Evolutionary conservation across 2,113 vertebrate species (phyloP).

Genomic region (Misgurnus mizolepis): DNA sequence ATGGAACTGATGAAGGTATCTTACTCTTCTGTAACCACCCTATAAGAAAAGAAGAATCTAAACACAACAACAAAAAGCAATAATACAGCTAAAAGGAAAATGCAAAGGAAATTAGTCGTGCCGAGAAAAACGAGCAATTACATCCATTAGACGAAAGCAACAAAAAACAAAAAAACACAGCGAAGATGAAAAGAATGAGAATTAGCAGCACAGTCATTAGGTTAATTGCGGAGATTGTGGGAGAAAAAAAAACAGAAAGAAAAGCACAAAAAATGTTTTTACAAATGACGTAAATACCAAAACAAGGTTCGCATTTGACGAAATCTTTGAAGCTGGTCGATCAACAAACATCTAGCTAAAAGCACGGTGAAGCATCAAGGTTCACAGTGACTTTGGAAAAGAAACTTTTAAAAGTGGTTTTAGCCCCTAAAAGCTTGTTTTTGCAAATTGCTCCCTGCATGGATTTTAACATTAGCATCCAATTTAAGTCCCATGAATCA

Average conservation of each 20-base stretch:
- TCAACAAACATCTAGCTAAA: slow-evolving; percentile 14
- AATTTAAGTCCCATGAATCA: not conserved
- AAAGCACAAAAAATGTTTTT: not conserved
- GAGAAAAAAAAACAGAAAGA: not conserved
- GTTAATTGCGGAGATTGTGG: slow-evolving; percentile 26
- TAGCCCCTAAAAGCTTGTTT: not conserved
- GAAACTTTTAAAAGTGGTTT: not conserved
- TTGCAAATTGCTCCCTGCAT: not conserved
- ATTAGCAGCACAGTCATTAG: slow-evolving; percentile 26
- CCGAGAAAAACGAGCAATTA: slow-evolving; percentile 19
- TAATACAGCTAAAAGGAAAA: not conserved
- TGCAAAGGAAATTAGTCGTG: slow-evolving; percentile 5
- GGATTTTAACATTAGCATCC: not conserved
- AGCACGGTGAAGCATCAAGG: not conserved
- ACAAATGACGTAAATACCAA: slow-evolving; percentile 8
- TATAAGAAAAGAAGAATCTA: not conserved
- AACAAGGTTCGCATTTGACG: slow-evolving; percentile 3
- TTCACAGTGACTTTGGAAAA: not conserved
- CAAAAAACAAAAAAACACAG: slow-evolving; percentile 24
- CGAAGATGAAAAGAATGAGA: not conserved
- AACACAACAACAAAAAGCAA: not conserved
- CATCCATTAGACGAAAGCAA: slow-evolving; percentile 32
- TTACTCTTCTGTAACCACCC: not conserved
- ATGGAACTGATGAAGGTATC: not conserved
- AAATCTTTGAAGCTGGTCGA: slow-evolving; percentile 1